A percentile compares a stretch with the other conserved stretches of the same genome.
Evolutionary conservation across 2,888 invertebrate species (phyloP).

Genomic region (Pyrgus malvae): DNA sequence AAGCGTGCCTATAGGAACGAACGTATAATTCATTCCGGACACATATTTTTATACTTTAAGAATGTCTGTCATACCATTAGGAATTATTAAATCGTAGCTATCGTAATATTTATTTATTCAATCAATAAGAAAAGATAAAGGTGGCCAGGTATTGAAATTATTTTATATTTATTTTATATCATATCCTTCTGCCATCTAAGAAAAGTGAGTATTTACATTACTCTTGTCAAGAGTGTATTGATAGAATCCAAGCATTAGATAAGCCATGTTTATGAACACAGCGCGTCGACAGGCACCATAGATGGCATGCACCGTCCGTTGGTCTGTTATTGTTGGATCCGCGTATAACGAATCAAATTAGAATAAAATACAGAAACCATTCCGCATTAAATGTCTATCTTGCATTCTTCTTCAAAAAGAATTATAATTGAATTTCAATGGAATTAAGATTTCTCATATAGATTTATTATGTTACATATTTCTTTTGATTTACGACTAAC

Average conservation of each 20-base stretch:
- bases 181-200: too few species aligned
- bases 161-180: too few species aligned
- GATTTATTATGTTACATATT: neutral
- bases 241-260: neutral
- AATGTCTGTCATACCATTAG: too few species aligned
- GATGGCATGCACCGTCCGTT: too few species aligned
- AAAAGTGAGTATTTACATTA: neutral
- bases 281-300: constrained; percentile 2
- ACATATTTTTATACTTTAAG: too few species aligned
- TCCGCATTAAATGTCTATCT: constrained; percentile 31
- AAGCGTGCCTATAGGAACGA: too few species aligned
- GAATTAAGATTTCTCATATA: too few species aligned
- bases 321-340: constrained; percentile 27
- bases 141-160: neutral
- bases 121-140: too few species aligned
- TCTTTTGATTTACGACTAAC: neutral
- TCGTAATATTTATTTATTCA: too few species aligned
- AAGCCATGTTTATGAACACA: neutral
- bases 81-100: too few species aligned
- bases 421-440: neutral
- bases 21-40: too few species aligned
- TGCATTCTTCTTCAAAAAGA: constrained; percentile 25
- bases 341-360: constrained; percentile 33
- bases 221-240: neutral
- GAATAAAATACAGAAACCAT: constrained; percentile 35